Evolutionary conservation across 2,888 invertebrate species (phyloP).

Genomic region (Leucoma salicis): DNA sequence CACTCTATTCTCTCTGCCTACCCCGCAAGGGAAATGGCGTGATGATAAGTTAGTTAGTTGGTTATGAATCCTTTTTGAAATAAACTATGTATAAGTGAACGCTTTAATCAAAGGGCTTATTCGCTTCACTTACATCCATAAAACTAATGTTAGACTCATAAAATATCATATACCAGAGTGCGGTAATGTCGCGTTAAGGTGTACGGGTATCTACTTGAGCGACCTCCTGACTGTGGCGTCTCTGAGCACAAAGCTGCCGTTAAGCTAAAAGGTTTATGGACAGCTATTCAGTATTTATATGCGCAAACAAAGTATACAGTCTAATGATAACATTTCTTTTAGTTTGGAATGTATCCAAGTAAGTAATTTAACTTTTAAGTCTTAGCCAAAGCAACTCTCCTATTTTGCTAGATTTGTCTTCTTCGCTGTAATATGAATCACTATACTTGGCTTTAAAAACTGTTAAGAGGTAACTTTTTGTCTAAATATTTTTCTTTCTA

Average conservation of each 20-base stretch:
- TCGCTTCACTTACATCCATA: too few relatives aligned
- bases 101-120: too few relatives aligned
- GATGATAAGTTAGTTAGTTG: too few relatives aligned
- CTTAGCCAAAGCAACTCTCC: constrained; percentile 42
- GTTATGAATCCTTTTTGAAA: too few relatives aligned
- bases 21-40: too few relatives aligned
- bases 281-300: constrained; percentile 1
- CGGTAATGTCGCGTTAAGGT: background rate
- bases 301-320: constrained; percentile 14
- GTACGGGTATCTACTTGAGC: background rate
- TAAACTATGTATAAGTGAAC: too few relatives aligned
- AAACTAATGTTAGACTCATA: background rate
- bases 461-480: too few relatives aligned
- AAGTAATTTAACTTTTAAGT: constrained; percentile 43
- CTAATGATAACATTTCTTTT: constrained; percentile 39
- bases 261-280: background rate
- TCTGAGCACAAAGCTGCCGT: background rate
- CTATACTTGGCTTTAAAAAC: constrained; percentile 1
- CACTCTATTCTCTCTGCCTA: too few relatives aligned
- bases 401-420: constrained; percentile 30
- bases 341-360: constrained; percentile 53
- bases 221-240: background rate
- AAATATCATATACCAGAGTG: background rate
- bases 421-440: constrained; percentile 22
- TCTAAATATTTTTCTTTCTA: too few relatives aligned